Conservation (phyloP, 1,140 invertebrate species). For the Drosophila erecta region DNA sequence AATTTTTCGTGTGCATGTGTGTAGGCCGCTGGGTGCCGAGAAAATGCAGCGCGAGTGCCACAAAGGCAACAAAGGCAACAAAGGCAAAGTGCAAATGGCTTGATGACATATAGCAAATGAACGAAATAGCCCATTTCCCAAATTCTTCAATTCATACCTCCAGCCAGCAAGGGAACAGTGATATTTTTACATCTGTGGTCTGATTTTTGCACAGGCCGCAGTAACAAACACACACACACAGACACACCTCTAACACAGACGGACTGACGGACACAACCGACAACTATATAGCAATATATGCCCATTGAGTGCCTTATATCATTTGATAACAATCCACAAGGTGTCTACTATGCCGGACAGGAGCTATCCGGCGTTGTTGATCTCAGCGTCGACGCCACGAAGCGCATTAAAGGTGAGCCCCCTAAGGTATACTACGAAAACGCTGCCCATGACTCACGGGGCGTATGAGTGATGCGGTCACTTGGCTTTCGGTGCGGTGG, state of each 20-base stretch:
- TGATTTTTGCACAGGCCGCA: conserved; percentile 69
- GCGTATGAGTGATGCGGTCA: conserved; percentile 56
- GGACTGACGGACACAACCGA: conserved; percentile 18
- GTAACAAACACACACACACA: conserved; percentile 10
- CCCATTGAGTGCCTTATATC: conserved; percentile 85
- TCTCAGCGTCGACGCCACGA: conserved; percentile 80
- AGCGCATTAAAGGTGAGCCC: conserved; percentile 78
- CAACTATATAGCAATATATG: conserved; percentile 82
- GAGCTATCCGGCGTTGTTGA: conserved; percentile 85
- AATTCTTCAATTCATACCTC: conserved; percentile 48
- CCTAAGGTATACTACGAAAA: conserved; percentile 8
- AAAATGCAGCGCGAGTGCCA: conserved; percentile 67
- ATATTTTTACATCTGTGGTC: conserved; percentile 72
- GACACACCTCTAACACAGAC: conserved; percentile 5
- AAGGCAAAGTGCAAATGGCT: conserved; percentile 69
- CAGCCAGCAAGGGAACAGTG: conserved; percentile 54
- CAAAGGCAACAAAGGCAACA: conserved; percentile 52
- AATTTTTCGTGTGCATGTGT: conserved; percentile 58
- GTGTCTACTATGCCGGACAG: conserved; percentile 86
- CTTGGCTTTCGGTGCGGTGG: conserved; percentile 12
- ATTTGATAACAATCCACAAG: conserved; percentile 86
- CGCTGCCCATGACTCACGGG: conserved; percentile 56
- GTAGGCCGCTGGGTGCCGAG: conserved; percentile 48
- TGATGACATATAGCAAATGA: conserved; percentile 65
- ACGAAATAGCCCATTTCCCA: conserved; percentile 46